Percentiles rank a stretch among this genome's conserved stretches.
These are phyloP conservation scores for Chascanopsetta lugubris DNA, from an alignment of 2,113 vertebrate species.

Conservation along the genomic window DNA sequence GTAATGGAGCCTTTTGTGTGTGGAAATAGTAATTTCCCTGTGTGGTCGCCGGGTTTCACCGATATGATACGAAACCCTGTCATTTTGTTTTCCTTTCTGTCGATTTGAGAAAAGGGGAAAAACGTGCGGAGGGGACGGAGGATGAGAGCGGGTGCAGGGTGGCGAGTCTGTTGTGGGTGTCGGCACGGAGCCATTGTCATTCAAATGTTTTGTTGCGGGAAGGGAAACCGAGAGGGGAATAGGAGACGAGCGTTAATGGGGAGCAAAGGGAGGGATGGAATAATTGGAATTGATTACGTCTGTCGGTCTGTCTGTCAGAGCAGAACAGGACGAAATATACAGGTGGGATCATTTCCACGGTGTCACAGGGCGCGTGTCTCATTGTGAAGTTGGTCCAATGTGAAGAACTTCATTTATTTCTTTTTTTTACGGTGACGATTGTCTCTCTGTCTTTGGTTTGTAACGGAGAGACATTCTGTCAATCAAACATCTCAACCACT, in stretches of 20 bases:
- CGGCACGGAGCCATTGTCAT: conserved; percentile 70
- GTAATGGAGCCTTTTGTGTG: conserved; percentile 82
- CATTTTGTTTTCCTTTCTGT: conserved; percentile 77
- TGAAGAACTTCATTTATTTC: too few relatives aligned
- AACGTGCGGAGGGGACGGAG: conserved; percentile 50
- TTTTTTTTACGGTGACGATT: conserved; percentile 23
- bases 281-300: conserved; percentile 77
- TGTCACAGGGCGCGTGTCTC: conserved; percentile 37
- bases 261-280: conserved; percentile 72
- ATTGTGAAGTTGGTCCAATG: conserved; percentile 37
- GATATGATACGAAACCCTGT: conserved; percentile 72
- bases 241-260: conserved; percentile 73
- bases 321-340: conserved; percentile 62
- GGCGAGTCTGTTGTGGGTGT: conserved; percentile 54
- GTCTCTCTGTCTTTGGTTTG: too few relatives aligned
- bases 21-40: conserved; percentile 80
- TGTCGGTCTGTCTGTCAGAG: conserved; percentile 69
- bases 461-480: too few relatives aligned
- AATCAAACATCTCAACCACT: too few relatives aligned
- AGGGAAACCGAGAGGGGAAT: conserved; percentile 68
- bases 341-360: conserved; percentile 60
- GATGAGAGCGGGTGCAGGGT: conserved; percentile 31
- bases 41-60: conserved; percentile 70
- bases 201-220: conserved; percentile 77
- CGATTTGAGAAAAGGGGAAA: conserved; percentile 55